Base-by-base conservation (phyloP, 2,888 invertebrate genomes). In the Metopia argyrocephala region DNA sequence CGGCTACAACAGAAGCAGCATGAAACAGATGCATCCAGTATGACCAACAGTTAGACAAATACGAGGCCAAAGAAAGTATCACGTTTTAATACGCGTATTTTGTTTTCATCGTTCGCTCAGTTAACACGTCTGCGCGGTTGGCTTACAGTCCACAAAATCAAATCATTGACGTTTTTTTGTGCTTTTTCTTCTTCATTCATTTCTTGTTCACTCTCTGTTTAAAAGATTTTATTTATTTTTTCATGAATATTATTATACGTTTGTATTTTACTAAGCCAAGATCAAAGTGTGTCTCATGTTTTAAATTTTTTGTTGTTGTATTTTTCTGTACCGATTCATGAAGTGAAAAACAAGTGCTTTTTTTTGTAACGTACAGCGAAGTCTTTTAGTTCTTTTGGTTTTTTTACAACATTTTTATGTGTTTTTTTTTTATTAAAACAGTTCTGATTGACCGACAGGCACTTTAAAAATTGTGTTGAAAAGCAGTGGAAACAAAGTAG, bases 21-120 rank as follows among this genome's bases (percentile, higher is more conserved):
- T 21, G 46, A 28, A 54, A 52, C 75, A 46, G 70, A 65, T 78
- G 59, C 59, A 78, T 74, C 64, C 38, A 52, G 61, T 78, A 74
- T 76, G 74, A 78, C 73, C 73, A 81, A 81, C 78, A 81, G 81
- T 81, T 81, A 79, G 69, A 78, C 76, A 86, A 85, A 87, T 88
- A 88, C 87, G 88, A 87, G 87, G 89, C 89, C 88, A 89, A 88
- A 89, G 89, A 89, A 88, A 90, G 89, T 89, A 87, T 89, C 87
- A 84, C 83, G 65, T 78, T 74, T 83, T 83, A 83, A 85, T 85
- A 87, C 86, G 89, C 86, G 89, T 90, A 90, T 90, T 90, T 90
- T 87, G 87, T 88, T 87, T 89, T 90, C 87, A 89, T 89, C 89
- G 88, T 87, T 90, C 88, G 88, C 87, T 87, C 87, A 86, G 89